Evolutionary conservation across 2,113 vertebrate species (phyloP).

Genomic region (Protobothrops mucrosquamatus): DNA sequence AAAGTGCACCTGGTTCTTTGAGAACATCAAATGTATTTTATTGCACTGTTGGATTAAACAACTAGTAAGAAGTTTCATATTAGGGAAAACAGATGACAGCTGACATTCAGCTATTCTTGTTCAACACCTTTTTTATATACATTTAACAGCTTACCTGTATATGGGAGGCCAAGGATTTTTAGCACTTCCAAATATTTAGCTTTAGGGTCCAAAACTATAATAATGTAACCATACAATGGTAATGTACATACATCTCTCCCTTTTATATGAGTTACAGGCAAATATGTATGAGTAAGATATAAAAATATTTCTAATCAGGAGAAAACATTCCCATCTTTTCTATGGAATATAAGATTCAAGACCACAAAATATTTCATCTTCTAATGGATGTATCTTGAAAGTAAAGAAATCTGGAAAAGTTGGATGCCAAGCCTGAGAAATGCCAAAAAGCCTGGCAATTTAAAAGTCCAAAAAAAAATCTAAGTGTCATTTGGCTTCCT

Average conservation of each 20-base stretch:
- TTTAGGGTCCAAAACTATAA: conserved; percentile 13
- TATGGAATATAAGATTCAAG: conserved; percentile 1
- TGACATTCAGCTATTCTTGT: background rate
- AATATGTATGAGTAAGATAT: conserved; percentile 9
- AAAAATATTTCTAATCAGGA: conserved; percentile 23
- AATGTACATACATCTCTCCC: background rate
- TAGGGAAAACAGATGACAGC: background rate
- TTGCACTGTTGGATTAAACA: background rate
- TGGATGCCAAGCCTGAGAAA: background rate
- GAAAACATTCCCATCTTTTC: background rate
- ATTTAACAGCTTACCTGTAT: conserved; percentile 10
- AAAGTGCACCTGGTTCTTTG: background rate
- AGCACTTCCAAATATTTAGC: conserved; percentile 8
- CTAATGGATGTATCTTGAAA: conserved; percentile 13
- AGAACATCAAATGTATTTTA: background rate
- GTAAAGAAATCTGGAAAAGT: background rate
- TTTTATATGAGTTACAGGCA: conserved; percentile 20
- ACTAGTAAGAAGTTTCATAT: background rate
- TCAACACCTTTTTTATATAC: background rate
- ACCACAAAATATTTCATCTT: conserved; percentile 14
- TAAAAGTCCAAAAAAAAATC: background rate
- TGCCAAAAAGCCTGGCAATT: background rate
- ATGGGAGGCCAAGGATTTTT: conserved; percentile 13
- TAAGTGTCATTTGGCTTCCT: background rate
- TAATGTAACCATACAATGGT: background rate